Percentiles rank a stretch among this genome's conserved stretches.
These are phyloP conservation scores for Rhyacichthys aspro DNA, from an alignment of 2,797 vertebrate genomes.

Conservation along the genomic window DNA sequence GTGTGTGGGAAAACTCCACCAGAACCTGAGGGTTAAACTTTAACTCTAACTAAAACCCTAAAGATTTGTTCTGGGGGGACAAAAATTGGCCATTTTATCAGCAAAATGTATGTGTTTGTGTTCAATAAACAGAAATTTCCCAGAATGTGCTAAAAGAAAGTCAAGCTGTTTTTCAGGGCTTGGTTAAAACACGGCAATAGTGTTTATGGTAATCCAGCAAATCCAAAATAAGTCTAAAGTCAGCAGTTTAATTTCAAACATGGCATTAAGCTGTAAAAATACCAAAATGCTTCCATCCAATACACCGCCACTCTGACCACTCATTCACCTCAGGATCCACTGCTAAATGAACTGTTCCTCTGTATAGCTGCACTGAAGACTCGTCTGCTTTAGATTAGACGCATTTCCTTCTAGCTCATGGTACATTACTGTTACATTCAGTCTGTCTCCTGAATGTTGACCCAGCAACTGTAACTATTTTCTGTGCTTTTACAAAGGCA, in stretches of 20 bases:
- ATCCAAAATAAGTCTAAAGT: slow-evolving; percentile 69
- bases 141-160: slow-evolving; percentile 26
- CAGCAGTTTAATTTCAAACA: slow-evolving; percentile 69
- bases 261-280: slow-evolving; percentile 73
- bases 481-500: slow-evolving; percentile 41
- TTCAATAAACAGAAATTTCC: slow-evolving; percentile 7
- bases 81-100: slow-evolving; percentile 24
- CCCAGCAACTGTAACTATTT: slow-evolving; percentile 64
- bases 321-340: slow-evolving; percentile 57
- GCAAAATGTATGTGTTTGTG: slow-evolving; percentile 7
- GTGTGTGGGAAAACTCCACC: slow-evolving; percentile 12
- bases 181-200: slow-evolving; percentile 52
- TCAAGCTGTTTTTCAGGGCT: slow-evolving; percentile 50
- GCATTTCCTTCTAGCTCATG: not conserved
- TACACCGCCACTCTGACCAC: slow-evolving; percentile 61
- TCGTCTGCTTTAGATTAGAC: slow-evolving; percentile 11
- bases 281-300: slow-evolving; percentile 62
- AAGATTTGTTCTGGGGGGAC: not conserved
- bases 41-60: not conserved
- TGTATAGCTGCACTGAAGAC: slow-evolving; percentile 35
- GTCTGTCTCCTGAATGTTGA: slow-evolving; percentile 35
- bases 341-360: slow-evolving; percentile 43
- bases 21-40: not conserved
- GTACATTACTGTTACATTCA: slow-evolving; percentile 7
- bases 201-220: slow-evolving; percentile 63